Evolutionary conservation across 2,113 vertebrate genomes (phyloP).

Genomic region (Saguinus midas): DNA sequence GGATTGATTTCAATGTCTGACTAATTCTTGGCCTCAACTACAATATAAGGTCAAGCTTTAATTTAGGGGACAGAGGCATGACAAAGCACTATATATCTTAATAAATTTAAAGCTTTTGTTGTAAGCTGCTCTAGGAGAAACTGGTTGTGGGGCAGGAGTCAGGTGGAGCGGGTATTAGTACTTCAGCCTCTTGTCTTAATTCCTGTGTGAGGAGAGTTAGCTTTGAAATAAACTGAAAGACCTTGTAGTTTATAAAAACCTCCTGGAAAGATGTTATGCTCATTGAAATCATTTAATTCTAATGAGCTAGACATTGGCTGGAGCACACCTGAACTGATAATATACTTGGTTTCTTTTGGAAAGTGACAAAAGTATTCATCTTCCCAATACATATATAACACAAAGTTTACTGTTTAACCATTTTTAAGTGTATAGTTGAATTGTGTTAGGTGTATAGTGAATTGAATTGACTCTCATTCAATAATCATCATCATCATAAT

Average conservation of each 20-base stretch:
- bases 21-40: background rate
- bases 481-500: background rate
- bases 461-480: background rate
- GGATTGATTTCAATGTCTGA: background rate
- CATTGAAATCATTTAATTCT: background rate
- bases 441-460: no score
- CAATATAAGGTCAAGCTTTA: background rate
- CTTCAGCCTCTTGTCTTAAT: background rate
- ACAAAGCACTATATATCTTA: background rate
- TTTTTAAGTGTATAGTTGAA: no score
- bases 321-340: background rate
- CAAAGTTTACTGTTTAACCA: no score
- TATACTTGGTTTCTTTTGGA: background rate
- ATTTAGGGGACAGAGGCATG: background rate
- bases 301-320: background rate
- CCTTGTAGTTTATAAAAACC: background rate
- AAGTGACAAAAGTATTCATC: background rate
- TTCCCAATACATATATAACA: background rate
- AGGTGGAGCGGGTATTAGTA: background rate
- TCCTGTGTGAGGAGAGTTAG: background rate
- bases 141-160: no score
- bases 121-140: background rate
- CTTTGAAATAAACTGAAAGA: background rate
- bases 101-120: background rate
- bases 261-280: background rate